Conservation (phyloP, 2,797 vertebrate genomes). For the Petrocephalus sullivani region DNA sequence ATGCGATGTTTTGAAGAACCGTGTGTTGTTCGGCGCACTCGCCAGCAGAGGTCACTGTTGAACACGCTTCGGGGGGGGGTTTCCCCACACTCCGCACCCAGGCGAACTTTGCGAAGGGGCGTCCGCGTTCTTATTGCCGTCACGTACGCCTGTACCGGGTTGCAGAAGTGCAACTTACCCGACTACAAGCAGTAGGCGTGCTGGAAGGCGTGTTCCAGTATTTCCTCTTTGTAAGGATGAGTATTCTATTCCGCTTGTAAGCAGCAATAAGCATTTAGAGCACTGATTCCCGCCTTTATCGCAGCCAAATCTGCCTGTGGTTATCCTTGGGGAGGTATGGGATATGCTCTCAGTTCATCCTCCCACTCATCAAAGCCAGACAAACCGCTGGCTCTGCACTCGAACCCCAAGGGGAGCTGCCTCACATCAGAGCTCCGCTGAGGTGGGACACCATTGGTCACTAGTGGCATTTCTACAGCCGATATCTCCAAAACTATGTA, state of each 20-base stretch:
- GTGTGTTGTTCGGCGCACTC: not conserved
- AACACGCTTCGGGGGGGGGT: constrained; percentile 30
- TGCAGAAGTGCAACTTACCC: constrained; percentile 64
- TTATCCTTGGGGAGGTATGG: not conserved
- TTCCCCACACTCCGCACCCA: not conserved
- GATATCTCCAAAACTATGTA: too few relatives aligned
- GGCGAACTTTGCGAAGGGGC: constrained; percentile 46
- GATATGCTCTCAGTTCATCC: not conserved
- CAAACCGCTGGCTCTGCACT: not conserved
- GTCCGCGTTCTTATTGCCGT: constrained; percentile 68
- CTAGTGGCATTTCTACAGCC: too few relatives aligned
- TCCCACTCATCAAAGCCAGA: not conserved
- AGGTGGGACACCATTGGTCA: not conserved
- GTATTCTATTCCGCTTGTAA: not conserved
- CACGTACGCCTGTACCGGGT: constrained; percentile 65
- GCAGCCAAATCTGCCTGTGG: not conserved
- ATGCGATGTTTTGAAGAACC: not conserved
- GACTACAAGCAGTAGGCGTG: constrained; percentile 58
- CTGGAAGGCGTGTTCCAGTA: constrained; percentile 65
- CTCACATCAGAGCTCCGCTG: not conserved
- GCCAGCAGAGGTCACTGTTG: constrained; percentile 66
- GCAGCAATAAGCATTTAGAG: not conserved
- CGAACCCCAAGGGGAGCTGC: not conserved
- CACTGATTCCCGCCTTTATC: not conserved
- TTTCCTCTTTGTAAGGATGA: constrained; percentile 36